Percentiles rank a stretch among this genome's conserved stretches.
Evolutionary conservation across 2,797 vertebrate species (phyloP).

Genomic region (Falco columbarius): DNA sequence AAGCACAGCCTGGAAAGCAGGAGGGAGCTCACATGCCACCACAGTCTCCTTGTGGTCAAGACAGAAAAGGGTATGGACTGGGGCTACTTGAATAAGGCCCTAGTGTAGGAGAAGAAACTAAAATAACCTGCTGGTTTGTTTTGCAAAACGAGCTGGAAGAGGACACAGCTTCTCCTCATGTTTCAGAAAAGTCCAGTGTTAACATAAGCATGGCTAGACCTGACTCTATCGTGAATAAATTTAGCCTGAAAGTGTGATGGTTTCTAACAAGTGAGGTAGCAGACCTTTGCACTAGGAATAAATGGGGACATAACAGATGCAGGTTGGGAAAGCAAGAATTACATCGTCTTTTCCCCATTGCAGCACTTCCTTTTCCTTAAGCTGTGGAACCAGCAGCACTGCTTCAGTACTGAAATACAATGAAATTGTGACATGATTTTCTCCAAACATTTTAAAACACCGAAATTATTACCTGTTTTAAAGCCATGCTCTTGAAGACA

Average conservation of each 20-base stretch:
- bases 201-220: neutral
- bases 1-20: neutral
- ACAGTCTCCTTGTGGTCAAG: neutral
- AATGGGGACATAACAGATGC: neutral
- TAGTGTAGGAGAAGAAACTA: neutral
- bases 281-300: neutral
- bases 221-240: neutral
- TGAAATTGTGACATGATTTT: neutral
- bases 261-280: neutral
- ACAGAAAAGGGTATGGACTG: neutral
- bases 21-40: neutral
- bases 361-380: neutral
- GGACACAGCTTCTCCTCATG: neutral
- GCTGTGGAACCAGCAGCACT: neutral
- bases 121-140: neutral
- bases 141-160: neutral
- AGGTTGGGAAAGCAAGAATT: neutral
- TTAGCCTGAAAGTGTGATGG: neutral
- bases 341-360: neutral
- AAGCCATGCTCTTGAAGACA: neutral
- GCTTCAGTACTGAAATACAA: neutral
- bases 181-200: neutral
- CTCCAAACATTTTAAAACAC: neutral
- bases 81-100: neutral
- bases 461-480: neutral